Conservation (phyloP, 2,888 invertebrate genomes). For the Magallana nippona region DNA sequence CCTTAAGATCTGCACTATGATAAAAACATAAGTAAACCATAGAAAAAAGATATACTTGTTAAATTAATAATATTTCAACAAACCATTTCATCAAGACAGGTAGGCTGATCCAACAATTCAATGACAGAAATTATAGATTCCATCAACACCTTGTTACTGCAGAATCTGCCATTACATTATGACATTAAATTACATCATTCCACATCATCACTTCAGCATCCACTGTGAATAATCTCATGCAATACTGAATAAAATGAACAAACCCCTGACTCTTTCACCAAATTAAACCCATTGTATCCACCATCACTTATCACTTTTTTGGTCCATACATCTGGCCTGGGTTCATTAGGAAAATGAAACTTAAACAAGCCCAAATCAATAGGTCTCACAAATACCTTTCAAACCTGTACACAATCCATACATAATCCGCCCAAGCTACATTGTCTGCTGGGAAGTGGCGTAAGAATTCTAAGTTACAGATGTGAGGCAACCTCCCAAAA, state of each 20-base stretch:
- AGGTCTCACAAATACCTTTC: not conserved
- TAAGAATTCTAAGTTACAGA: not conserved
- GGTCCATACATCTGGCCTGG: not conserved
- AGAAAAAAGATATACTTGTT: too few relatives aligned
- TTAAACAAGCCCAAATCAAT: conserved; percentile 1
- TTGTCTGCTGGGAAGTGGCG: not conserved
- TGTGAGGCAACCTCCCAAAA: not conserved
- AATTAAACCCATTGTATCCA: not conserved
- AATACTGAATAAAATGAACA: not conserved
- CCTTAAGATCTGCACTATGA: too few relatives aligned
- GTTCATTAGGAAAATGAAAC: conserved; percentile 22
- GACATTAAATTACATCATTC: not conserved
- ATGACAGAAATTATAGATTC: not conserved
- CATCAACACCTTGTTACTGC: not conserved
- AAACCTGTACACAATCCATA: not conserved
- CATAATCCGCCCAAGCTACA: not conserved
- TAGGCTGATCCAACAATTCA: too few relatives aligned
- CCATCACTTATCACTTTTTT: not conserved
- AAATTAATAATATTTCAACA: too few relatives aligned
- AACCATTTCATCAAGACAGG: too few relatives aligned
- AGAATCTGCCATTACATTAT: not conserved
- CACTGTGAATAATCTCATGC: not conserved
- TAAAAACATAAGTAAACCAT: too few relatives aligned
- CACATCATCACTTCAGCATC: not conserved
- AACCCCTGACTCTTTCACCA: not conserved